phyloP scores from a whole-genome alignment of 1,140 invertebrate species.

The Tetraneura akinire region DNA sequence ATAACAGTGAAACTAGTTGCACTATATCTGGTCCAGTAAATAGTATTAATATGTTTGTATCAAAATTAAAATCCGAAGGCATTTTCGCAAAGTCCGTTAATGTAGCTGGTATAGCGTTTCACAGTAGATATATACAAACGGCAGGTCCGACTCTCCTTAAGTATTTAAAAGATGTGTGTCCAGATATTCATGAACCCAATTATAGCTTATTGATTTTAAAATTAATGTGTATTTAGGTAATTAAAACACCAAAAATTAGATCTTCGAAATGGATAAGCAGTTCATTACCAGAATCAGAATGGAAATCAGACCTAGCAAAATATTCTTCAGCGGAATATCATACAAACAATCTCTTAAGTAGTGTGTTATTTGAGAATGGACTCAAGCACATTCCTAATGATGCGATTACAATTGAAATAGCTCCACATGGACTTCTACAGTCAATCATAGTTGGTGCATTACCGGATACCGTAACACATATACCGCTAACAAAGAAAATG shows the following conservation, averaged over 20 bases:
- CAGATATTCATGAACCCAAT: no score
- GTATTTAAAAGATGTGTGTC: slow-evolving; percentile 69
- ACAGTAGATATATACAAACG: slow-evolving; percentile 74
- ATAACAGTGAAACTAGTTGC: slow-evolving; percentile 70
- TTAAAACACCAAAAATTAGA: slow-evolving; percentile 62
- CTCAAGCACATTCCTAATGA: slow-evolving; percentile 63
- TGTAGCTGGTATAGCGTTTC: slow-evolving; percentile 73
- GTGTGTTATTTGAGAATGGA: slow-evolving; percentile 67
- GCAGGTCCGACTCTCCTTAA: slow-evolving; percentile 73
- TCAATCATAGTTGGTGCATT: slow-evolving; percentile 65
- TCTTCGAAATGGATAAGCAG: slow-evolving; percentile 66
- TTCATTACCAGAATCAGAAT: slow-evolving; percentile 63
- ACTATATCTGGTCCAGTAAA: slow-evolving; percentile 72
- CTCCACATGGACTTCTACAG: slow-evolving; percentile 65
- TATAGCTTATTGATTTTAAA: no score
- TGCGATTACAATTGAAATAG: slow-evolving; percentile 66
- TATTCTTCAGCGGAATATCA: slow-evolving; percentile 68
- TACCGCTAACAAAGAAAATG: neutral
- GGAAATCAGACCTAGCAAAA: slow-evolving; percentile 59
- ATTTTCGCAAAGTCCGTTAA: slow-evolving; percentile 77
- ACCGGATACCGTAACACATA: slow-evolving; percentile 52
- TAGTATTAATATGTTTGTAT: slow-evolving; percentile 59
- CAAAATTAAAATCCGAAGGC: slow-evolving; percentile 64
- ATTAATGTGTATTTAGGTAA: slow-evolving; percentile 58
- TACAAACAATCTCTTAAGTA: slow-evolving; percentile 68